A percentile compares a stretch with the other conserved stretches of the same genome.
Conservation (phyloP, 2,888 invertebrate species). For the Crepidodera aurea region DNA sequence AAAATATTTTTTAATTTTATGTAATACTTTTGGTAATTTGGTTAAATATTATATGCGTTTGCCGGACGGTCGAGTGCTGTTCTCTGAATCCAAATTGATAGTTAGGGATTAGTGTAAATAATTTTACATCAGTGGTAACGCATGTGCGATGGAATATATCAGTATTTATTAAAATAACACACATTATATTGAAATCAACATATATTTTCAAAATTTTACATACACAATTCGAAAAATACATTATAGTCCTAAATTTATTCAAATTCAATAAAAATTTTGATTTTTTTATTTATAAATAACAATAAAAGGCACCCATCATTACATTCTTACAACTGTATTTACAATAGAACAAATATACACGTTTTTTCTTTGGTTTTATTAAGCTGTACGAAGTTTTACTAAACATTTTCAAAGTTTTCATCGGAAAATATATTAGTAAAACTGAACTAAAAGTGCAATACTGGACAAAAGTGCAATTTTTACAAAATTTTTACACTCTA, state of each 20-base stretch:
- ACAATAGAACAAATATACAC: conserved; percentile 31
- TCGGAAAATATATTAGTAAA: conserved; percentile 55
- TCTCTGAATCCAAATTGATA: too few relatives aligned
- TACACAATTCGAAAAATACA: conserved; percentile 45
- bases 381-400: conserved; percentile 62
- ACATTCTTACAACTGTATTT: conserved; percentile 41
- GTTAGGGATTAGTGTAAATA: too few relatives aligned
- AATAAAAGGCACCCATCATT: conserved; percentile 47
- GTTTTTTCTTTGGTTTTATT: conserved; percentile 58
- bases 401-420: conserved; percentile 47
- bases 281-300: conserved; percentile 37
- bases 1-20: too few relatives aligned
- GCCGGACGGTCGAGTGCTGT: too few relatives aligned
- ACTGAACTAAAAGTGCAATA: conserved; percentile 57
- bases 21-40: too few relatives aligned
- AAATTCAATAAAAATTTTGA: conserved; percentile 36
- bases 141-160: too few relatives aligned
- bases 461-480: conserved; percentile 52
- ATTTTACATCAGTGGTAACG: too few relatives aligned
- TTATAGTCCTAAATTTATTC: conserved; percentile 39
- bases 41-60: too few relatives aligned
- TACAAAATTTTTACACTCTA: conserved; percentile 40
- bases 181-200: conserved; percentile 44
- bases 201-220: conserved; percentile 48
- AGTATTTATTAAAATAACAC: neutral